Percentiles rank a stretch among this genome's conserved stretches.
Conservation (phyloP, 2,888 invertebrate genomes). For the Sarcophaga caerulescens region DNA sequence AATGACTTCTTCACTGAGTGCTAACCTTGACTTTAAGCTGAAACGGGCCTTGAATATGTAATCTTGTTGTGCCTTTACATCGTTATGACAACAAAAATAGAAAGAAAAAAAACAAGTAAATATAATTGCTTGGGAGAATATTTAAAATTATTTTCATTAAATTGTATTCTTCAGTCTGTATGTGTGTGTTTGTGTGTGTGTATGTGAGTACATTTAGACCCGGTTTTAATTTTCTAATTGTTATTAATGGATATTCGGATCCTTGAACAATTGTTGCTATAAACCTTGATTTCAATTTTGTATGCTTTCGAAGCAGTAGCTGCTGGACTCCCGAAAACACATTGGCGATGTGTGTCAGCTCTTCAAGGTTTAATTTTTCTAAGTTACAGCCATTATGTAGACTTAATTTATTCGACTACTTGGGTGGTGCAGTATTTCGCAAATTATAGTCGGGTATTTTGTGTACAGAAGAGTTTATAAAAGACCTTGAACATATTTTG, state of each 20-base stretch:
- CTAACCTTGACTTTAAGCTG: constrained; percentile 31
- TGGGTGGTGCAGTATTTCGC: no score
- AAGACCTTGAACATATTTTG: no score
- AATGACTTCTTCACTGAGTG: background rate
- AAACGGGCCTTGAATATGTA: constrained; percentile 10
- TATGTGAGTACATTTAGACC: constrained; percentile 22
- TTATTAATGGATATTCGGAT: constrained; percentile 49
- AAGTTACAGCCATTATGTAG: background rate
- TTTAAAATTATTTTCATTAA: background rate
- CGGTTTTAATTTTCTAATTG: constrained; percentile 35
- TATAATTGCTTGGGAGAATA: constrained; percentile 11
- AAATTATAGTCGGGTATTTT: no score
- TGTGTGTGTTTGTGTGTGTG: background rate
- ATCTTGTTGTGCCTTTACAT: constrained; percentile 30
- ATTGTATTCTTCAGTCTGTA: background rate
- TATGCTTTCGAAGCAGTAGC: background rate
- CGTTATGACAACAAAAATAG: background rate
- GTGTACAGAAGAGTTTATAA: no score
- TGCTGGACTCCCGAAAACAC: constrained; percentile 7
- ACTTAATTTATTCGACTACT: no score
- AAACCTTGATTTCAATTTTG: background rate
- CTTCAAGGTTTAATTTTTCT: constrained; percentile 29
- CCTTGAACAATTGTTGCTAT: constrained; percentile 37
- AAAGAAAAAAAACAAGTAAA: background rate
- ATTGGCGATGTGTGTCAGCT: constrained; percentile 33